These are phyloP conservation scores for Oegoconia quadripuncta DNA, from an alignment of 2,888 invertebrate species.

Conservation along the genomic window DNA sequence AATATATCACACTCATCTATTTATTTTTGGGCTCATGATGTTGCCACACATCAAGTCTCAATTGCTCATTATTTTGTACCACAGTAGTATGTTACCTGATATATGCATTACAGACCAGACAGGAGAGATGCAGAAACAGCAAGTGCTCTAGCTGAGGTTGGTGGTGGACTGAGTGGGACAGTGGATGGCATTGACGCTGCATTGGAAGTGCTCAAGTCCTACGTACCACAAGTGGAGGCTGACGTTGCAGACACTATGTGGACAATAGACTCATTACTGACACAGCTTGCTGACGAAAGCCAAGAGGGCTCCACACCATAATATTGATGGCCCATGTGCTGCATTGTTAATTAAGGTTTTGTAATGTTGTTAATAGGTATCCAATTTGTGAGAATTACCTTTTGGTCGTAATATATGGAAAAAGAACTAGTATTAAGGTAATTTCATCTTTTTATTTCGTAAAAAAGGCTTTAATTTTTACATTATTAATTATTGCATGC, in stretches of 20 bases:
- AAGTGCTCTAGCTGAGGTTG: conserved; percentile 58
- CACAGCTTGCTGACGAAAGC: conserved; percentile 54
- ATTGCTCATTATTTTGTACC: background rate
- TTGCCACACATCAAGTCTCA: too few species aligned
- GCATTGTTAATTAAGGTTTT: too few species aligned
- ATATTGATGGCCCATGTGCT: background rate
- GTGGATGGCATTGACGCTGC: conserved; percentile 62
- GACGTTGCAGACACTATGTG: conserved; percentile 64
- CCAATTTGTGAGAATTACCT: too few species aligned
- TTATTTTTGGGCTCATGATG: too few species aligned
- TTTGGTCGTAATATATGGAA: too few species aligned
- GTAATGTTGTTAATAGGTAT: too few species aligned
- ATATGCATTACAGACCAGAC: conserved; percentile 36
- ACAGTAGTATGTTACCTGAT: background rate
- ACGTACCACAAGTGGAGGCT: conserved; percentile 54
- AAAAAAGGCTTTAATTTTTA: conserved; percentile 20
- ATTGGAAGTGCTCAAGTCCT: conserved; percentile 52
- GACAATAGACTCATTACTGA: conserved; percentile 64
- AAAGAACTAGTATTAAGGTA: background rate
- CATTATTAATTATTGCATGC: conserved; percentile 9
- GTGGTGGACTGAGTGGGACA: conserved; percentile 48
- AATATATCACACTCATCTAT: too few species aligned
- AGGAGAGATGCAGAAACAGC: conserved; percentile 61
- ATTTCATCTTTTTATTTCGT: conserved; percentile 20
- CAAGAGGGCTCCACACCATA: conserved; percentile 20